Evolutionary conservation across 2,113 vertebrate genomes (phyloP), one percentile per base, ranked within the genome.

Genomic region (Odocoileus hemionus): DNA sequence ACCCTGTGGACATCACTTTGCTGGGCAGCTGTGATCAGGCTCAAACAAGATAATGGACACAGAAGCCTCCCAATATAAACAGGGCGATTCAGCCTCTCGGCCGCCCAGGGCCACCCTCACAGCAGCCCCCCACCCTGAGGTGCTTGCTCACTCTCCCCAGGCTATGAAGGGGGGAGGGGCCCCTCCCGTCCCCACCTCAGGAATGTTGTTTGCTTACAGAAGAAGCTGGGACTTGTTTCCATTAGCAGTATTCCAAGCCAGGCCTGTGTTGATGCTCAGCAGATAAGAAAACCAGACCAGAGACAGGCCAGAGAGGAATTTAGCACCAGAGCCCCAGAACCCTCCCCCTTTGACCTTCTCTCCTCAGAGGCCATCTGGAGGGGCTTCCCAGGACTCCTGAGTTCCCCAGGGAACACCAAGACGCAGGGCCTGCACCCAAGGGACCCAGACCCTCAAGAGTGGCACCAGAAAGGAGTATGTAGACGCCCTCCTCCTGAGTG

Each of bases 191-290:
- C 89, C 94, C 70, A 76, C 97, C 96, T 89, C 97, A 98, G 98
- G 98, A 98, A 98, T 98, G 97, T 58, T 97, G 97, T 98, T 97
- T 98, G 98, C 98, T 98, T 96, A 94, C 94, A 97, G 97, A 97
- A 98, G 97, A 95, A 94, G 96, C 97, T 82, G 52, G 87, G 95
- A 23, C 97, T 97, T 98, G 97, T 98, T 98, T 97, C 95, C 84
- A 87, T 98, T 95, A 98, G 97, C 94, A 87, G 86, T 84, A 80
- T 88, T 97, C 97, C 97, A 97, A 95, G 54, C 95, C 82, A n/a
- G 84, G 97, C 94, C 86, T 16, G 52, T 55, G 91, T 5, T 78
- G 97, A 98, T 98, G 95, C 80, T 92, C 0, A 58, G 74, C 95
- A 96, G 98, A 98, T 98, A 98, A 98, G 98, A 90, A 96, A 96